Conservation (phyloP, 2,888 invertebrate genomes). For the Dryadula phaetusa region DNA sequence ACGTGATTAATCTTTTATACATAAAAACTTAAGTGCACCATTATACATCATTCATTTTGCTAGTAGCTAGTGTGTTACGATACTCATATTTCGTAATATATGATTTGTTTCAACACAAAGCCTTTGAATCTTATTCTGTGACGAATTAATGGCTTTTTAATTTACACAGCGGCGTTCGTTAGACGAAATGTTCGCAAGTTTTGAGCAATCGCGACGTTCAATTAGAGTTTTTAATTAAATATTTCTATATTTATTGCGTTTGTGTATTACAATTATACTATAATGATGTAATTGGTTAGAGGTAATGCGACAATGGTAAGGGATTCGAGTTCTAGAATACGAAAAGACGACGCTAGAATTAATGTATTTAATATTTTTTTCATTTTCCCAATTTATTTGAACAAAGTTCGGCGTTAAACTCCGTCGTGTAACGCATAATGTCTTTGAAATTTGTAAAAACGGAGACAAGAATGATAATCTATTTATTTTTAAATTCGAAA, state of each 20-base stretch:
- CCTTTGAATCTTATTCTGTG: constrained; percentile 19
- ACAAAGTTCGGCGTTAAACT: too few species aligned
- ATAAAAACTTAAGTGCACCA: not conserved
- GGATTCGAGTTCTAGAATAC: too few species aligned
- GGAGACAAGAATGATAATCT: too few species aligned
- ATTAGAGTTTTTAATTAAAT: constrained; percentile 11
- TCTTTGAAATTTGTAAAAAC: too few species aligned
- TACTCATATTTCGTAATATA: constrained; percentile 20
- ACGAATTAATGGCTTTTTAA: constrained; percentile 20
- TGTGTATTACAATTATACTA: not conserved
- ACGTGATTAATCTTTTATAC: too few species aligned
- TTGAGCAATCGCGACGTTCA: constrained; percentile 7
- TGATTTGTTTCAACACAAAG: constrained; percentile 23
- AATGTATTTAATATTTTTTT: too few species aligned
- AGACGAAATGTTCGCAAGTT: constrained; percentile 11
- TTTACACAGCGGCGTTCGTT: constrained; percentile 7
- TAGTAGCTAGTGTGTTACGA: constrained; percentile 12
- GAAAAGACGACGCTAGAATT: too few species aligned
- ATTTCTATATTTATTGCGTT: not conserved
- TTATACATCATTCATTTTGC: constrained; percentile 6
- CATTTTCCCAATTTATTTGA: too few species aligned
- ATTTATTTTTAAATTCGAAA: too few species aligned
- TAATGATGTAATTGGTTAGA: not conserved
- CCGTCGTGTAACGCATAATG: too few species aligned
- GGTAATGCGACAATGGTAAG: too few species aligned